phyloP scores from a whole-genome alignment of 2,113 vertebrate genomes.

The Oceanites oceanicus region DNA sequence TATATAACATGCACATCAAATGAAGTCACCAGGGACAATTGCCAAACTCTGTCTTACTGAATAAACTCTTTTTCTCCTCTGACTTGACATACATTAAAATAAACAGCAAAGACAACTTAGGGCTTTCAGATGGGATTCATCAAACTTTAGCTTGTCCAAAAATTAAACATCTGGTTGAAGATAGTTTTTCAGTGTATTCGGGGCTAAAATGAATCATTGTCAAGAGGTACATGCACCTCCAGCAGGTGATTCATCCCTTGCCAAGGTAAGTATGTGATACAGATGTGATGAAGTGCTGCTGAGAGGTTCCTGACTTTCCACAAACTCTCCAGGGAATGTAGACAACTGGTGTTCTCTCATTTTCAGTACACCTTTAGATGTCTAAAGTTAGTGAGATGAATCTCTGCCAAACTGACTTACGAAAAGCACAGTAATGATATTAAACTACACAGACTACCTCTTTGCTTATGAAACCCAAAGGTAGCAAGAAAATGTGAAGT shows the following conservation, averaged over 20 bases:
- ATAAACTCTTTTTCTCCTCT: background rate
- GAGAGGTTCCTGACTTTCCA: slow-evolving; percentile 3
- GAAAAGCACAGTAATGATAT: background rate
- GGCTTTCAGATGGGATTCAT: slow-evolving; percentile 17
- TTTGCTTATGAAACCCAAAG: background rate
- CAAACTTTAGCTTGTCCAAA: background rate
- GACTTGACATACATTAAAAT: background rate
- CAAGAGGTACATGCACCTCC: background rate
- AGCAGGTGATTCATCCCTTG: slow-evolving; percentile 26
- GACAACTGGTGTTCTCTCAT: background rate
- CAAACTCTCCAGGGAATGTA: background rate
- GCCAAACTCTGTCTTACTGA: background rate
- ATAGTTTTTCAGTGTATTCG: background rate
- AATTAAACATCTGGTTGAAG: slow-evolving; percentile 26
- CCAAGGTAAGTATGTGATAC: background rate
- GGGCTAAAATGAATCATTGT: slow-evolving; percentile 4
- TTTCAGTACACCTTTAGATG: slow-evolving; percentile 7
- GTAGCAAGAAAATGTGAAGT: background rate
- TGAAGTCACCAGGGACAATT: background rate
- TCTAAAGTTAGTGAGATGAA: background rate
- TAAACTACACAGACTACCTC: background rate
- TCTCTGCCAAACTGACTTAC: background rate
- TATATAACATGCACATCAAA: background rate
- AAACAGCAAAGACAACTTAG: background rate
- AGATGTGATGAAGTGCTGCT: slow-evolving; percentile 41